Conservation (phyloP, 1,140 invertebrate species). For the Wasmannia auropunctata region DNA sequence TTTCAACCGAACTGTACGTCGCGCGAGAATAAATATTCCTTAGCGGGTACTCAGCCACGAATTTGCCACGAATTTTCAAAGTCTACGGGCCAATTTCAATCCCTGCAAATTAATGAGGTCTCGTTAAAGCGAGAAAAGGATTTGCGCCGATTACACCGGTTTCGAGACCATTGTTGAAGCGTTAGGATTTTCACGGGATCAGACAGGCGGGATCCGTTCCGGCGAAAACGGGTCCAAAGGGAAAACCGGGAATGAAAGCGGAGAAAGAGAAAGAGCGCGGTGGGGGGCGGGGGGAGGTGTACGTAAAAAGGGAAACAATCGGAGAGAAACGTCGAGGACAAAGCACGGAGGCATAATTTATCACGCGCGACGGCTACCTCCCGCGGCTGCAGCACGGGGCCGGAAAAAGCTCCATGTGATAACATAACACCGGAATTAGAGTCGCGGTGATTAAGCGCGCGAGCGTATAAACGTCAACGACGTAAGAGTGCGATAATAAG, state of each 20-base stretch:
- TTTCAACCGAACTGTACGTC: background rate
- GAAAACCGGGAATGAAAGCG: background rate
- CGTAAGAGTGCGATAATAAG: slow-evolving; percentile 31
- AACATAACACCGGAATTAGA: slow-evolving; percentile 68
- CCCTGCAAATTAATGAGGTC: slow-evolving; percentile 1
- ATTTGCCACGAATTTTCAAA: background rate
- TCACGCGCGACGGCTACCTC: slow-evolving; percentile 51
- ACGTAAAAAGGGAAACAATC: slow-evolving; percentile 61
- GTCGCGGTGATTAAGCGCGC: slow-evolving; percentile 63
- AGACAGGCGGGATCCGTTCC: background rate
- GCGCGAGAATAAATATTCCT: slow-evolving; percentile 2
- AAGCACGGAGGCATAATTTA: slow-evolving; percentile 66
- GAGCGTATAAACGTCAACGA: slow-evolving; percentile 14
- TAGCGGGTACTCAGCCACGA: background rate
- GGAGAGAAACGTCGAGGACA: slow-evolving; percentile 19
- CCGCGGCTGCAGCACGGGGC: background rate
- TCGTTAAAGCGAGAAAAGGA: slow-evolving; percentile 18
- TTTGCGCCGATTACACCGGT: background rate
- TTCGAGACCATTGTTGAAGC: slow-evolving; percentile 25
- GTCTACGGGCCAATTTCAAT: background rate
- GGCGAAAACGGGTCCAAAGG: background rate
- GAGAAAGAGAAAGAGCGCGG: background rate
- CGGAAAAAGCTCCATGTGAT: slow-evolving; percentile 61
- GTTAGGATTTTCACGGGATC: slow-evolving; percentile 22
- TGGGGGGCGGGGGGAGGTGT: too few relatives aligned